A percentile compares a stretch with the other conserved stretches of the same genome.
These are phyloP conservation scores for Cephus runcator DNA, from an alignment of 2,888 invertebrate species.

Conservation along the genomic window DNA sequence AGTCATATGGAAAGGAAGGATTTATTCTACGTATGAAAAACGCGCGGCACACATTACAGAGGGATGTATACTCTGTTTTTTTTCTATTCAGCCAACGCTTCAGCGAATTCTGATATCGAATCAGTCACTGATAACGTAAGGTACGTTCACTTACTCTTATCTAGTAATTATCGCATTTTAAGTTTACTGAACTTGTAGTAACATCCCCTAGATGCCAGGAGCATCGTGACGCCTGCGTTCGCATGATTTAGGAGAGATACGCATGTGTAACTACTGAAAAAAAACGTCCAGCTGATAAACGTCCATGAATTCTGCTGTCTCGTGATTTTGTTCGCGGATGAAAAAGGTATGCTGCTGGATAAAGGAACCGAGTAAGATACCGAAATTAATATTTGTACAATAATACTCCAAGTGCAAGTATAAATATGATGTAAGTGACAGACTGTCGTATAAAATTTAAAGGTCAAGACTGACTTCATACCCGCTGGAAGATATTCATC, in stretches of 20 bases:
- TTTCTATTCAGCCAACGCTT: no score
- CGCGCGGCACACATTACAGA: no score
- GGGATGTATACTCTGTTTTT: no score
- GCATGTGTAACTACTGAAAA: background rate
- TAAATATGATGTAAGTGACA: background rate
- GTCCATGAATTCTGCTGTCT: slow-evolving; percentile 12
- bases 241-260: background rate
- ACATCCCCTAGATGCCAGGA: background rate
- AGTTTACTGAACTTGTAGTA: no score
- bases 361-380: background rate
- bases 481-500: slow-evolving; percentile 11
- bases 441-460: background rate
- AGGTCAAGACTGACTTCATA: background rate
- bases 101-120: no score
- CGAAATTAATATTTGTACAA: background rate
- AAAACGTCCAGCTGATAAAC: slow-evolving; percentile 21
- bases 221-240: slow-evolving; percentile 14
- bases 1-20: no score
- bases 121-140: no score
- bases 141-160: no score
- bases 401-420: background rate
- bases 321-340: background rate
- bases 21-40: no score
- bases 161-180: no score
- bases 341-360: background rate